Percentiles rank a stretch among this genome's conserved stretches.
Evolutionary conservation across 2,113 vertebrate species (phyloP).

Genomic region (Sapajus apella): DNA sequence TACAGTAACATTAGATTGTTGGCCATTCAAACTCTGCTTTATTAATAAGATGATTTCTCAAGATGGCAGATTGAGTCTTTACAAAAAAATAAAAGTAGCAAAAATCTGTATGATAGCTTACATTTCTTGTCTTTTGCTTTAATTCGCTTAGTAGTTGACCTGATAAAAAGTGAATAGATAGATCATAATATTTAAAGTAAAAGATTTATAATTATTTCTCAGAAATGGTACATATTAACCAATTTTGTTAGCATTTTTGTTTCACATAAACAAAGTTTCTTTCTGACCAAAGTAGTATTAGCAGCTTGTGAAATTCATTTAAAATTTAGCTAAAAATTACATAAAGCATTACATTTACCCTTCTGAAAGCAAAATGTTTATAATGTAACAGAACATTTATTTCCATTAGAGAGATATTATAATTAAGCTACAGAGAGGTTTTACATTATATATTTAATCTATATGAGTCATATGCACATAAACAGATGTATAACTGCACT

Average conservation of each 20-base stretch:
- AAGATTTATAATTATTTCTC: not conserved
- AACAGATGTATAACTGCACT: not conserved
- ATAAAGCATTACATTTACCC: not conserved
- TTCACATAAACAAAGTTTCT: not conserved
- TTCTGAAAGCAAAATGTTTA: constrained; percentile 3
- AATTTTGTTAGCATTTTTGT: not conserved
- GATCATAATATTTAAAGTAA: not conserved
- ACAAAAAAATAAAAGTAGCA: not conserved
- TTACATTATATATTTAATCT: not conserved
- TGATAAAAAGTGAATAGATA: not conserved
- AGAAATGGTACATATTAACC: not conserved
- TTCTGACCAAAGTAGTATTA: not conserved
- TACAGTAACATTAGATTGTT: not conserved
- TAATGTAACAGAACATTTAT: not conserved
- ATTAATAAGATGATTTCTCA: not conserved
- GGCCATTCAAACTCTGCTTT: not conserved
- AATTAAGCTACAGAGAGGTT: not conserved
- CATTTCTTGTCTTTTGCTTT: not conserved
- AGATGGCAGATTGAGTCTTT: not conserved
- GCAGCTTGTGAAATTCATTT: not conserved
- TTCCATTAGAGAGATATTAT: not conserved
- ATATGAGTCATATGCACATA: not conserved
- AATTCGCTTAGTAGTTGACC: not conserved
- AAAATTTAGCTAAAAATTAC: not conserved
- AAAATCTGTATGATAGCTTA: not conserved